Base-by-base conservation (phyloP, 2,797 vertebrate species). In the Discoglossus pictus region DNA sequence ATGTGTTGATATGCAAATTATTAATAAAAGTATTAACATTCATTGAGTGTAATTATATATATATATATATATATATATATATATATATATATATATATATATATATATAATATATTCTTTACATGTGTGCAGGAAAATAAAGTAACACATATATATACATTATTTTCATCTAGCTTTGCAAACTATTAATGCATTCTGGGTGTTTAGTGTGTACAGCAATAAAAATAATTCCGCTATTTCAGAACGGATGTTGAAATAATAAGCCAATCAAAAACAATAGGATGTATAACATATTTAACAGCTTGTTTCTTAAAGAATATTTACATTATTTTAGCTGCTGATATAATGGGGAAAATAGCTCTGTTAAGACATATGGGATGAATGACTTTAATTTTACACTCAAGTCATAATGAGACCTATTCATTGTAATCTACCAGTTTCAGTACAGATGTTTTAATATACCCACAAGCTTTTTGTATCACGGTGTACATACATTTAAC, bases 381-480 rank as follows among this genome's bases (percentile, higher is more conserved):
- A 83, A 78, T 87, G 76, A 83, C 78, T 84, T 88, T 87, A 86
- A 86, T 87, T 89, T 87, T 87, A 81, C 77, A 87, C 86, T 75
- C 86, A 85, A 84, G 83, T 71, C 84, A 81, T 86, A 84, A 82
- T 86, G 85, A 71, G 68, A 71, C 68, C 61, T 58, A 64, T 71
- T 88, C 86, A 84, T 50, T 86, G 82, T 88, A 84, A 86, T 89
- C 83, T 83, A 80, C 87, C 81, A 80, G 82, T 87, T 86, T 48
- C 25, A 36, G 24, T 64, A 82, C 75, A 85, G 86, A 87, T 87
- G 70, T 79, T 81, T 84, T 85, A 87, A 89, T 89, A 85, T 86
- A 80, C 84, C 68, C 81, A 84, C 79, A 86, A 83, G 83, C 78
- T 83, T 84, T n/a, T 86, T 83, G 83, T 82, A 87, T 86, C 84